Conservation (phyloP, 2,797 vertebrate species). For the Valencia hispanica region DNA sequence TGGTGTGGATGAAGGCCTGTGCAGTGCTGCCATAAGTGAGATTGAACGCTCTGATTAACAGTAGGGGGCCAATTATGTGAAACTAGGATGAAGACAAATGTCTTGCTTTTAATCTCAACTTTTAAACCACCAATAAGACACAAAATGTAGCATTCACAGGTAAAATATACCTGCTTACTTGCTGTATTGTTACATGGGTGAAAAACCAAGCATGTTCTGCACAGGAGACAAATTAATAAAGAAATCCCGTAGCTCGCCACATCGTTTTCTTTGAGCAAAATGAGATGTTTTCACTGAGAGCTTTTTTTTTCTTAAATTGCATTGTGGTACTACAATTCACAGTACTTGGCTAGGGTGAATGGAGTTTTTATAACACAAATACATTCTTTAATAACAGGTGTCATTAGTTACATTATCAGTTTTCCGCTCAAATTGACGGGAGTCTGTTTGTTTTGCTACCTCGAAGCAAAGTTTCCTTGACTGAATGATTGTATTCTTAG, state of each 20-base stretch:
- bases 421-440: neutral
- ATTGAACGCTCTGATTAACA: slow-evolving; percentile 31
- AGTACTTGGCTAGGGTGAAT: too few species aligned
- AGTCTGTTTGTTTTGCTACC: neutral
- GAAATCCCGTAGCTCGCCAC: neutral
- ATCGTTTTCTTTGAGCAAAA: neutral
- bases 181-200: neutral
- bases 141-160: neutral
- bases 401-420: neutral
- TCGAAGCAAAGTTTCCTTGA: neutral
- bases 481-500: neutral
- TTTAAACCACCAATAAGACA: neutral
- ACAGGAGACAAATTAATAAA: neutral
- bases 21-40: slow-evolving; percentile 26
- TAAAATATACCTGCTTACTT: neutral
- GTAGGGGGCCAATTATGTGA: slow-evolving; percentile 6
- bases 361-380: too few species aligned
- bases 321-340: neutral
- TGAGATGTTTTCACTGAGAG: neutral
- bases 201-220: neutral
- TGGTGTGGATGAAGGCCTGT: slow-evolving; percentile 28
- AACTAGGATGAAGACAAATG: neutral
- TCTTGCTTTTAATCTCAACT: slow-evolving; percentile 1
- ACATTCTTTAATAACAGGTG: neutral
- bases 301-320: neutral